Conservation (phyloP, 2,113 vertebrate genomes). For the Festucalex cinctus region DNA sequence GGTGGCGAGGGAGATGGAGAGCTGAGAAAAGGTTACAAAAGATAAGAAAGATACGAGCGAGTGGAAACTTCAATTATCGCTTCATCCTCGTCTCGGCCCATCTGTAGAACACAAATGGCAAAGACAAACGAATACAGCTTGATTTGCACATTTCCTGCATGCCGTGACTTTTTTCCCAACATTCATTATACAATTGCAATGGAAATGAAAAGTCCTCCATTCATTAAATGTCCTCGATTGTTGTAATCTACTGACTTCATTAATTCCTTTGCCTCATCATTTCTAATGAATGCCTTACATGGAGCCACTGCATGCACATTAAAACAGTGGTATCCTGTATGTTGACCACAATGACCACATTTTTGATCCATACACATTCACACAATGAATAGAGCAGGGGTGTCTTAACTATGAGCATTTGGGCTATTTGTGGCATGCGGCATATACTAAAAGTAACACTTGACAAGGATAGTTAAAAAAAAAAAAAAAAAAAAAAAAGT, state of each 20-base stretch:
- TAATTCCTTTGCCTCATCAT: not conserved
- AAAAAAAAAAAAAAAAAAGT: too few relatives aligned
- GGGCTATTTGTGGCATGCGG: too few relatives aligned
- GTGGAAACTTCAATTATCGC: slow-evolving; percentile 20
- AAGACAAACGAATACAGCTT: slow-evolving; percentile 1
- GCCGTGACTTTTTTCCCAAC: not conserved
- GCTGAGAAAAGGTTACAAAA: slow-evolving; percentile 28
- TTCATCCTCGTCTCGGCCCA: not conserved
- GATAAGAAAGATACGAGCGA: slow-evolving; percentile 17
- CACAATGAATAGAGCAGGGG: too few relatives aligned
- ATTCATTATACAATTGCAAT: not conserved
- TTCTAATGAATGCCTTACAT: not conserved
- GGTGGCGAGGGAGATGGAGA: not conserved
- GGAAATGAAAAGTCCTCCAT: not conserved
- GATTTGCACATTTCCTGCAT: not conserved
- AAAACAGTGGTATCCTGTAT: not conserved
- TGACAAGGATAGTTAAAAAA: too few relatives aligned
- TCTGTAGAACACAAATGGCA: not conserved
- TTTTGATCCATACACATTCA: not conserved
- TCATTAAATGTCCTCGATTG: not conserved
- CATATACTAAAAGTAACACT: too few relatives aligned
- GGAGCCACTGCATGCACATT: not conserved
- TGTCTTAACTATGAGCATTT: too few relatives aligned
- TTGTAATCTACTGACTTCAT: not conserved
- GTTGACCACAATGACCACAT: not conserved